Base-by-base conservation (phyloP, 1,140 invertebrate genomes). In the Diorhabda carinulata region DNA sequence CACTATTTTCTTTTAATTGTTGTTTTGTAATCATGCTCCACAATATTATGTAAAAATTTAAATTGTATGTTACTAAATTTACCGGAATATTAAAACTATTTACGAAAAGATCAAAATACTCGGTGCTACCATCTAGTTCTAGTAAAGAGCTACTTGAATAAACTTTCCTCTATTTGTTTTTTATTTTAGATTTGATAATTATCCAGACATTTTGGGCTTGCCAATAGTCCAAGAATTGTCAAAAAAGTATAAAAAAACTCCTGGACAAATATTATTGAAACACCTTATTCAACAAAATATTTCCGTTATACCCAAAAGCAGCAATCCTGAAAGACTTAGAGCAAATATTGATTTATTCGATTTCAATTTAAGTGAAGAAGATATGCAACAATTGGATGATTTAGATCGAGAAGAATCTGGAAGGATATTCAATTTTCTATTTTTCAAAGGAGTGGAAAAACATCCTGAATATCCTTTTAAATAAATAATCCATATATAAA, bases 291-390 rank as follows among this genome's bases (percentile, higher is more conserved):
- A 87, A 74, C 76, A 82, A 62, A 80, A 83, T 45, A 80, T 88
- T 45, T 78, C 81, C 47, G 84, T 85, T 9, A 86, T 89, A 61
- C 87, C 87, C 60, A 89, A 89, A 79, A 86, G 84, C 73, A 75
- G 76, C 2, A 85, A 82, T 73, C 76, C 82, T 0, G 68, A 81
- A 43, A 74, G 86, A 71, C 83, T 89, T 6, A 79, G 82, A 70
- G 79, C 85, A 25, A 92, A 92, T 78, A 85, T 85, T 56, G 78
- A 85, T 45, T 74, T 87, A 65, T 88, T 87, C 69, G 83, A 88
- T 78, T 89, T 89, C 76, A 76, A 81, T 64, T 74, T 90, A 9
- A 81, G 70, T 5, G 71, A 81, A 9, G 80, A 84, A 3, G 87
- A 89, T 60, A 82, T 88, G 72, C 71, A 81, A 40, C 58, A 73